phyloP scores from a whole-genome alignment of 1,140 invertebrate species.

The Delia radicum region DNA sequence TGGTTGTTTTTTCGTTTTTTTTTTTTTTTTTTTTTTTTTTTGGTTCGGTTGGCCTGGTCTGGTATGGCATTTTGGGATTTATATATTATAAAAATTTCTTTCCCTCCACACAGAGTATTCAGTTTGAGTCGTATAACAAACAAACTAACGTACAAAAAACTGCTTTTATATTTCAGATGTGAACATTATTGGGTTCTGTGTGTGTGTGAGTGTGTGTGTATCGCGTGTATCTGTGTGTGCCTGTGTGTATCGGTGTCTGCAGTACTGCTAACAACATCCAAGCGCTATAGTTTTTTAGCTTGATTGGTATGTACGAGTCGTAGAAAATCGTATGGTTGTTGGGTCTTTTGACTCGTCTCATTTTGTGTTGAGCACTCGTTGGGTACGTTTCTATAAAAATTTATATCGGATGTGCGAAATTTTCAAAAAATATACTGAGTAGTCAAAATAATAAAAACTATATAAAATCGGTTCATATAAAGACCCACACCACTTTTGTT shows the following conservation, averaged over 20 bases:
- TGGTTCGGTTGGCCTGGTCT: background rate
- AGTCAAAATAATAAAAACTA: background rate
- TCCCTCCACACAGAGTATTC: conserved; percentile 3
- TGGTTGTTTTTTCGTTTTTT: background rate
- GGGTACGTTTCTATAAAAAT: background rate
- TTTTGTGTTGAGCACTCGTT: conserved; percentile 19
- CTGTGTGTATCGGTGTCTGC: background rate
- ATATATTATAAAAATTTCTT: background rate
- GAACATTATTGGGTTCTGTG: background rate
- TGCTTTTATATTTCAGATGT: background rate
- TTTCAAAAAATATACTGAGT: background rate
- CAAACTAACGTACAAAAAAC: background rate
- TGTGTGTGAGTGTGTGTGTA: background rate
- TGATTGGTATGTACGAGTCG: conserved; percentile 19
- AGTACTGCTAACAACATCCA: background rate
- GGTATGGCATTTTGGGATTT: background rate
- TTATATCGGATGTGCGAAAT: conserved; percentile 15
- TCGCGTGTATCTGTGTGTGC: background rate
- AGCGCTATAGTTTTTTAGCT: conserved; percentile 17
- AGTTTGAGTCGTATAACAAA: background rate
- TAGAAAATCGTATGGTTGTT: conserved; percentile 20
- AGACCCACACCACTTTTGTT: conserved; percentile 3
- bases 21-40: background rate
- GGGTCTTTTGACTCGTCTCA: conserved; percentile 14
- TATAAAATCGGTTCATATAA: conserved; percentile 9